These are phyloP conservation scores for Dysmachus trigonus DNA, from an alignment of 2,888 invertebrate species.

Conservation along the genomic window DNA sequence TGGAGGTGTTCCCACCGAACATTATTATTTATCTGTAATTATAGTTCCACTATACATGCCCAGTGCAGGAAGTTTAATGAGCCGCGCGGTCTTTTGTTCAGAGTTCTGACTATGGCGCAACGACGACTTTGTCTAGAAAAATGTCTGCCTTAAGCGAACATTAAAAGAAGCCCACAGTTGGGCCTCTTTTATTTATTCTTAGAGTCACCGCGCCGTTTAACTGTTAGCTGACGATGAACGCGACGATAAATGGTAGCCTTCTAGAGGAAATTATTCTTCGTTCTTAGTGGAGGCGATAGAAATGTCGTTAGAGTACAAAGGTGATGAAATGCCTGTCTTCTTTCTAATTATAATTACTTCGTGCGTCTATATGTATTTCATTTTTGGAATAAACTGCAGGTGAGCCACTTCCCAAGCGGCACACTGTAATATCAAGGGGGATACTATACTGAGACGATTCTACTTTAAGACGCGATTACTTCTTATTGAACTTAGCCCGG, in stretches of 20 bases:
- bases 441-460: not conserved
- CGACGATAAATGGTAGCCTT: not conserved
- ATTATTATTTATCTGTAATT: not conserved
- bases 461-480: too few species aligned
- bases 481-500: too few species aligned
- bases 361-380: not conserved
- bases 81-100: conserved; percentile 32
- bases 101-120: not conserved
- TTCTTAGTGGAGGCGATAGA: not conserved
- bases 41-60: not conserved
- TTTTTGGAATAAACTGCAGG: not conserved
- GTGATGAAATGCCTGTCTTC: not conserved
- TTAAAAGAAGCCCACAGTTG: not conserved
- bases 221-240: not conserved
- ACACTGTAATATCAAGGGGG: not conserved
- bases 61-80: conserved; percentile 37
- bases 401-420: not conserved
- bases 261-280: not conserved
- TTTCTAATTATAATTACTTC: not conserved
- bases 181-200: not conserved
- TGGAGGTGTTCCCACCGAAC: not conserved
- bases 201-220: not conserved
- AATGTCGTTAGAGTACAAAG: not conserved
- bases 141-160: not conserved
- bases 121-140: not conserved